Percentiles rank a stretch among this genome's conserved stretches.
phyloP scores from a whole-genome alignment of 2,113 vertebrate genomes.

The Halichoeres trimaculatus region DNA sequence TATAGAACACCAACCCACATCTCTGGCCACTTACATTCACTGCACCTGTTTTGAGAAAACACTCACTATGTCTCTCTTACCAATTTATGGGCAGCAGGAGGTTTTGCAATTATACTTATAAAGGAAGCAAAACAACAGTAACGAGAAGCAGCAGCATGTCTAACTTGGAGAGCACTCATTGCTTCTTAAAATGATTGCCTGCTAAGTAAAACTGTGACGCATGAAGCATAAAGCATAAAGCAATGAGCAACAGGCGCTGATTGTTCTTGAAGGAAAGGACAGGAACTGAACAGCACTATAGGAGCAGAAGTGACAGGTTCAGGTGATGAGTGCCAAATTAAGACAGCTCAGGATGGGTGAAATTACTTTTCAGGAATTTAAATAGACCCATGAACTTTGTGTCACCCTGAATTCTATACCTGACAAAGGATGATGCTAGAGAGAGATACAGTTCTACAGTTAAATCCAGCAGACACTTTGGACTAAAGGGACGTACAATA shows the following conservation, averaged over 20 bases:
- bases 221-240: conserved; percentile 31
- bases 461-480: too few species aligned
- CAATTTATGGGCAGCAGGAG: conserved; percentile 52
- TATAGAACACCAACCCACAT: background rate
- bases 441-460: too few species aligned
- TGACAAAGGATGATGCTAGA: background rate
- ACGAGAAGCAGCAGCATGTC: conserved; percentile 52
- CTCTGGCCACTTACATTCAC: background rate
- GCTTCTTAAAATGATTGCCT: conserved; percentile 61
- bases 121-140: conserved; percentile 65
- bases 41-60: background rate
- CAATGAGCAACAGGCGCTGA: conserved; percentile 18
- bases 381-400: background rate
- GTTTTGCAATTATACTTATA: conserved; percentile 51
- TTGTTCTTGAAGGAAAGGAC: conserved; percentile 46
- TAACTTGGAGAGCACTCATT: conserved; percentile 44
- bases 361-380: conserved; percentile 20
- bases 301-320: background rate
- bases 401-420: background rate
- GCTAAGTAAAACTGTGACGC: conserved; percentile 46
- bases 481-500: too few species aligned
- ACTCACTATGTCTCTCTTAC: conserved; percentile 14
- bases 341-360: background rate
- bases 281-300: conserved; percentile 6
- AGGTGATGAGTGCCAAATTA: background rate